Conservation (phyloP, 2,797 vertebrate genomes). For the Channa striata region DNA sequence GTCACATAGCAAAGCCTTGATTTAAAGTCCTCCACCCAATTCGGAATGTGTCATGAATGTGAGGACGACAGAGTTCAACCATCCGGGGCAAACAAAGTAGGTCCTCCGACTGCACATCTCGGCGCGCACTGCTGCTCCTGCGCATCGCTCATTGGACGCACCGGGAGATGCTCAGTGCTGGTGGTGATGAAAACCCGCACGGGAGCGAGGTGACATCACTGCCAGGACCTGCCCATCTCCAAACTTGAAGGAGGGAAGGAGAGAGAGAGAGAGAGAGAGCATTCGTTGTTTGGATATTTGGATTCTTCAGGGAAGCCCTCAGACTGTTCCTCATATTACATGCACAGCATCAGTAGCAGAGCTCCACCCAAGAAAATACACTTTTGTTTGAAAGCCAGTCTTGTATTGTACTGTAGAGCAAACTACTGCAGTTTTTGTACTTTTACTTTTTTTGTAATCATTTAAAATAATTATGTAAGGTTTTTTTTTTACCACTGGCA, state of each 20-base stretch:
- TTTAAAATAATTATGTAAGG: not conserved
- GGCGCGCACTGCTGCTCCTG: slow-evolving; percentile 63
- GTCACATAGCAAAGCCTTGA: slow-evolving; percentile 12
- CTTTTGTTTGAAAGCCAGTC: too few species aligned
- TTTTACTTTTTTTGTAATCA: not conserved
- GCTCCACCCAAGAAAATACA: too few species aligned
- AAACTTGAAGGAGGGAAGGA: slow-evolving; percentile 45
- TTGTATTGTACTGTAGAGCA: slow-evolving; percentile 1
- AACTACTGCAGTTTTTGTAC: not conserved
- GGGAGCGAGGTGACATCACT: slow-evolving; percentile 76
- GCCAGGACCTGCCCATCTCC: slow-evolving; percentile 64
- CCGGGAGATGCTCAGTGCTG: slow-evolving; percentile 28
- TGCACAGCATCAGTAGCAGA: too few species aligned
- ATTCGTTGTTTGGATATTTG: not conserved
- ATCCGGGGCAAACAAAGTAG: not conserved
- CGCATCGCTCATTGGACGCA: slow-evolving; percentile 38
- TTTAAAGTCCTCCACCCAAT: slow-evolving; percentile 10
- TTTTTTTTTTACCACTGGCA: not conserved
- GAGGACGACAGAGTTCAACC: slow-evolving; percentile 6
- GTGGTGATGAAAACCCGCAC: slow-evolving; percentile 55
- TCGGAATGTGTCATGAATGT: slow-evolving; percentile 16
- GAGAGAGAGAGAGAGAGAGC: not conserved
- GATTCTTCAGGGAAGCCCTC: slow-evolving; percentile 1
- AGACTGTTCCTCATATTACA: too few species aligned
- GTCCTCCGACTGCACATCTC: slow-evolving; percentile 22